Percentiles rank a stretch among this genome's conserved stretches.
phyloP scores from a whole-genome alignment of 1,140 invertebrate species.

The Lepidurus packardi region DNA sequence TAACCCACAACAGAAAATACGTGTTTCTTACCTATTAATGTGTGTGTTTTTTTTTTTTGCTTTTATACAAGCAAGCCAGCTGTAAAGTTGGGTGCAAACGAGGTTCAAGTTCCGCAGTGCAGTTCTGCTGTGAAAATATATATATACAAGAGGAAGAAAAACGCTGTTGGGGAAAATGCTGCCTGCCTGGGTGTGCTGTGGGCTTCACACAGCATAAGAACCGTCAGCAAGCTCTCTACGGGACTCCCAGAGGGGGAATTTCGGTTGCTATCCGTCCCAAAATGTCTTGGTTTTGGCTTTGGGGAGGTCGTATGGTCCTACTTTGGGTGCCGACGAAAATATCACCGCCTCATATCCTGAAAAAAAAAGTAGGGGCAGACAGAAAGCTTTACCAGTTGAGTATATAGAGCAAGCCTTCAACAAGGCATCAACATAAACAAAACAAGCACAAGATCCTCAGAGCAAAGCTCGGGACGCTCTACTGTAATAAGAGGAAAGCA shows the following conservation, averaged over 20 bases:
- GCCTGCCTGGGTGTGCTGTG: neutral
- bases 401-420: slow-evolving; percentile 10
- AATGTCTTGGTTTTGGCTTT: slow-evolving; percentile 19
- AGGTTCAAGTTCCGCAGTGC: slow-evolving; percentile 13
- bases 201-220: slow-evolving; percentile 18
- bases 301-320: slow-evolving; percentile 13
- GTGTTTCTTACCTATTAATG: too few species aligned
- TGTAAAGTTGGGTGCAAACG: neutral
- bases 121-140: neutral
- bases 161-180: neutral
- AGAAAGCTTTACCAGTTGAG: neutral
- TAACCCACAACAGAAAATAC: too few species aligned
- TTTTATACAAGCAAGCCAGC: neutral
- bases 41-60: too few species aligned
- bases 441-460: neutral
- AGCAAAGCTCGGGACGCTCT: neutral
- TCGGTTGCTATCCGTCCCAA: slow-evolving; percentile 17
- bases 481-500: neutral
- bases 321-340: slow-evolving; percentile 21
- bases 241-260: slow-evolving; percentile 12
- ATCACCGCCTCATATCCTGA: neutral
- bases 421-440: neutral
- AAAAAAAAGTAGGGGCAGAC: neutral
- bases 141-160: neutral
- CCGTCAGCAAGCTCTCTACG: slow-evolving; percentile 7